Evolutionary conservation across 2,888 invertebrate genomes (phyloP).

Genomic region (Epicampocera succincta): DNA sequence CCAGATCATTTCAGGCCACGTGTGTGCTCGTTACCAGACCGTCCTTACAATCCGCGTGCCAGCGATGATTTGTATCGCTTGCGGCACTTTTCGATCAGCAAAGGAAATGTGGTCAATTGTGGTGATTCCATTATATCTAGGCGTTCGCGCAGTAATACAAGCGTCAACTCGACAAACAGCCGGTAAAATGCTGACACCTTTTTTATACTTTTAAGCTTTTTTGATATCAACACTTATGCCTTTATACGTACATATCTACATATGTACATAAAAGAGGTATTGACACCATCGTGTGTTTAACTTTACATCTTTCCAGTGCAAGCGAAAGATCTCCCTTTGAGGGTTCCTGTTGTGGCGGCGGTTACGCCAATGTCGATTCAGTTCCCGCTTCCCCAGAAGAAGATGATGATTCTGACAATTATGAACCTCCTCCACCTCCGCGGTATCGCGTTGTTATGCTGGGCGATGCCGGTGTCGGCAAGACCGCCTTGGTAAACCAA

Average conservation of each 20-base stretch:
- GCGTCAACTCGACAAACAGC: constrained; percentile 92
- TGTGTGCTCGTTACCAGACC: constrained; percentile 92
- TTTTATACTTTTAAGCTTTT: background rate
- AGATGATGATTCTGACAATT: constrained; percentile 85
- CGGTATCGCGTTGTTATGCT: constrained; percentile 92
- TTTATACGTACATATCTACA: background rate
- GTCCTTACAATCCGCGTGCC: constrained; percentile 91
- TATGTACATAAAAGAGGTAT: background rate
- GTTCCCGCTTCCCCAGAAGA: constrained; percentile 89
- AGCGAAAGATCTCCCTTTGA: constrained; percentile 93
- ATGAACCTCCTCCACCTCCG: constrained; percentile 82
- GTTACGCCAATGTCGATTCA: constrained; percentile 90
- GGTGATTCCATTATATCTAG: constrained; percentile 94
- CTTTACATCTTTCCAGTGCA: constrained; percentile 83
- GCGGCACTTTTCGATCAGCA: constrained; percentile 92
- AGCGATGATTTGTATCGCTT: constrained; percentile 93
- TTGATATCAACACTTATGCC: background rate
- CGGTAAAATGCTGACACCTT: constrained; percentile 83
- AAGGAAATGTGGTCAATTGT: constrained; percentile 93
- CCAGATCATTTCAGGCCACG: constrained; percentile 92
- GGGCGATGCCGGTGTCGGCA: constrained; percentile 93
- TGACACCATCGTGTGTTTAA: background rate
- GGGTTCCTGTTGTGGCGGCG: constrained; percentile 91
- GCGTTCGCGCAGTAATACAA: constrained; percentile 92
- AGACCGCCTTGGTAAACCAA: constrained; percentile 94